A percentile compares a stretch with the other conserved stretches of the same genome.
Evolutionary conservation across 2,113 vertebrate genomes (phyloP).

Genomic region (Perccottus glenii): DNA sequence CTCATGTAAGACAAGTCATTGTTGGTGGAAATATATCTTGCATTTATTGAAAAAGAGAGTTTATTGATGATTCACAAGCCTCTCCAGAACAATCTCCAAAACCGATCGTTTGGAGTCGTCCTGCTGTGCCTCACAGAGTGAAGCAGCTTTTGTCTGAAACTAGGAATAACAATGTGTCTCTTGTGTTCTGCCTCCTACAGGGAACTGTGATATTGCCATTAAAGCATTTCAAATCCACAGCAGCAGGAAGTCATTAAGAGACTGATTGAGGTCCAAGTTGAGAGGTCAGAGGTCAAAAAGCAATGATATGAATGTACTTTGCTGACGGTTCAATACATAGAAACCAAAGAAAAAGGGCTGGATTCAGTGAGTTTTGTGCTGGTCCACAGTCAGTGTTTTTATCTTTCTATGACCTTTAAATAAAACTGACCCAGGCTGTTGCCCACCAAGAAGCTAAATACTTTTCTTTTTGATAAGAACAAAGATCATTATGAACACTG

Average conservation of each 20-base stretch:
- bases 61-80: neutral
- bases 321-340: slow-evolving; percentile 36
- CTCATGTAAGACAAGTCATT: neutral
- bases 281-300: slow-evolving; percentile 48
- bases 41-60: neutral
- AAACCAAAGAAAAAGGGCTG: neutral
- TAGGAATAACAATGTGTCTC: slow-evolving; percentile 10
- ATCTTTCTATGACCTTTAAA: slow-evolving; percentile 26
- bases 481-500: slow-evolving; percentile 21
- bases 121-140: too few relatives aligned
- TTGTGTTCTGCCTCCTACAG: slow-evolving; percentile 14
- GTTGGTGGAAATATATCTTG: neutral
- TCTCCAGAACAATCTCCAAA: neutral
- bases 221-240: slow-evolving; percentile 40
- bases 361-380: slow-evolving; percentile 18
- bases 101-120: too few relatives aligned
- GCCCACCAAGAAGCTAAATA: neutral
- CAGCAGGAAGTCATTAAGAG: slow-evolving; percentile 54
- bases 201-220: slow-evolving; percentile 34
- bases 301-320: slow-evolving; percentile 31
- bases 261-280: slow-evolving; percentile 31
- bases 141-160: too few relatives aligned
- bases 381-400: slow-evolving; percentile 9
- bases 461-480: slow-evolving; percentile 2
- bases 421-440: neutral